Evolutionary conservation across 2,888 invertebrate species (phyloP).

Genomic region (Laothoe populi): DNA sequence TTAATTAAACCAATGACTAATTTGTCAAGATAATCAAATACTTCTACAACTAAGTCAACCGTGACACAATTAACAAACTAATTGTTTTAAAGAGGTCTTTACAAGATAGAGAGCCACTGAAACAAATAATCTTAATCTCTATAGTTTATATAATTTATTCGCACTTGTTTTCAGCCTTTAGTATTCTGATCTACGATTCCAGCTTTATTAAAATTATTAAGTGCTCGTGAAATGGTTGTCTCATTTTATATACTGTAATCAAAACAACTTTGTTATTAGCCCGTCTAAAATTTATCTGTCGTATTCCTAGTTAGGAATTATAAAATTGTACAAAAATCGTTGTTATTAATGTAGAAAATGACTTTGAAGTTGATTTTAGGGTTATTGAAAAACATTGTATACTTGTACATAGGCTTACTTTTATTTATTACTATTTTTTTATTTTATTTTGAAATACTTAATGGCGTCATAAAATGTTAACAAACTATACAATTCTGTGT

Average conservation of each 20-base stretch:
- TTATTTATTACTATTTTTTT: too few species aligned
- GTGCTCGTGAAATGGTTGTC: neutral
- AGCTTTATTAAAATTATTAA: neutral
- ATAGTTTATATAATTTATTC: neutral
- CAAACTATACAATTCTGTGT: too few species aligned
- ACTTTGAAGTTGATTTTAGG: too few species aligned
- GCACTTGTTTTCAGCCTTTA: neutral
- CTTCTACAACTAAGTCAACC: neutral
- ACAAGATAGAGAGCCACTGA: neutral
- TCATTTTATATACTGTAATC: neutral
- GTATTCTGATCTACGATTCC: neutral
- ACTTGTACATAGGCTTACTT: too few species aligned
- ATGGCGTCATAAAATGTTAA: too few species aligned
- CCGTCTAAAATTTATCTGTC: too few species aligned
- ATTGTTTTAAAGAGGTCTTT: neutral
- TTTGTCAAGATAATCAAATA: neutral
- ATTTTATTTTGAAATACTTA: too few species aligned
- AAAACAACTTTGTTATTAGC: neutral
- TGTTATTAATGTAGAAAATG: too few species aligned
- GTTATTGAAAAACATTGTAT: too few species aligned
- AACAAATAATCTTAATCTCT: neutral
- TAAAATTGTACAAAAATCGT: too few species aligned
- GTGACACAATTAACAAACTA: neutral
- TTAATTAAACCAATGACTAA: too few species aligned
- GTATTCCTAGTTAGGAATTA: too few species aligned